Percentiles rank a stretch among this genome's conserved stretches.
Conservation (phyloP, 53 echinoderm and acorn worm species). For the Actinopyga echinites region DNA sequence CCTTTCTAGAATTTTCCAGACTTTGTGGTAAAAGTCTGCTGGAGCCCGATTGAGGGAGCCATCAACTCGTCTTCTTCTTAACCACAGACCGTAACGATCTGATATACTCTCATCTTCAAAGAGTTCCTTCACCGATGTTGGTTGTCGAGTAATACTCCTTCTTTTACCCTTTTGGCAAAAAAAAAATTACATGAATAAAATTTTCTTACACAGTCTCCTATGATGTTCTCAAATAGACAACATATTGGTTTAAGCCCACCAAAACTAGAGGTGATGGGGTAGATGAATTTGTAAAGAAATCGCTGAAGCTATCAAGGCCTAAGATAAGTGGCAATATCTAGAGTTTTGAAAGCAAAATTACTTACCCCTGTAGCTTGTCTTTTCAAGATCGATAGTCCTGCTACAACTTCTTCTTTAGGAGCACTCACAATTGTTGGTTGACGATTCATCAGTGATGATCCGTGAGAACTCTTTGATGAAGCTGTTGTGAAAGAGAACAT, state of each 20-base stretch:
- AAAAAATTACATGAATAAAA: neutral
- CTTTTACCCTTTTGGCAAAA: neutral
- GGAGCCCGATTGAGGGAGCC: conserved; percentile 95
- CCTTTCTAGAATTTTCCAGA: conserved; percentile 92
- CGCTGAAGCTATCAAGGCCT: no score
- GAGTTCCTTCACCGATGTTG: conserved; percentile 45
- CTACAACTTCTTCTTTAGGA: conserved; percentile 66
- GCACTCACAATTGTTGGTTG: conserved; percentile 82
- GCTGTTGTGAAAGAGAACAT: neutral
- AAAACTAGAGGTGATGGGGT: no score
- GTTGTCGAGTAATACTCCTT: conserved; percentile 22
- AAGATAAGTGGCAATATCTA: neutral
- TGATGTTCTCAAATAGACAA: neutral
- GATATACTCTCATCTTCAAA: conserved; percentile 64
- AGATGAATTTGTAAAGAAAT: no score
- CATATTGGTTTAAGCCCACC: no score
- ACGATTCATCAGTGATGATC: conserved; percentile 64
- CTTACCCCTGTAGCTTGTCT: conserved; percentile 55
- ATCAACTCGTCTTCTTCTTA: conserved; percentile 80
- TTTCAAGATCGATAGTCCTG: conserved; percentile 64
- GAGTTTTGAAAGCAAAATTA: neutral
- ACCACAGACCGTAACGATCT: conserved; percentile 87
- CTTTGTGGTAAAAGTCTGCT: conserved; percentile 86
- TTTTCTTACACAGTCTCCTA: neutral
- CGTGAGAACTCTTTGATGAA: conserved; percentile 25